Evolutionary conservation across 2,888 invertebrate species (phyloP).

Genomic region (Encarsia formosa): DNA sequence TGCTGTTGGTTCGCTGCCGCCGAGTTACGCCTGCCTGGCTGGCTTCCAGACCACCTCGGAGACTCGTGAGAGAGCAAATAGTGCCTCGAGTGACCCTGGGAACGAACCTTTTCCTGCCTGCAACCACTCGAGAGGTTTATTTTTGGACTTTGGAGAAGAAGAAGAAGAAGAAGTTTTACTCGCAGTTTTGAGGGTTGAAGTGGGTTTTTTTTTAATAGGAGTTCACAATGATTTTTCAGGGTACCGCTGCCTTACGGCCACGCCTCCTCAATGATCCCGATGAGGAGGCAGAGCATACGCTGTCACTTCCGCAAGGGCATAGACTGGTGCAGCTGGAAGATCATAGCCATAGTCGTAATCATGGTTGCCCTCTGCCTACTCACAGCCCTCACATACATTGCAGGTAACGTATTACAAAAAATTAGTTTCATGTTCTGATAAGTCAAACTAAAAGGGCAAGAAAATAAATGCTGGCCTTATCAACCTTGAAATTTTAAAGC

Average conservation of each 20-base stretch:
- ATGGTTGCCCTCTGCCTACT: constrained; percentile 77
- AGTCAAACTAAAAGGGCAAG: too few relatives aligned
- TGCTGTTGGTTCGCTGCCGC: too few relatives aligned
- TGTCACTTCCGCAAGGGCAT: constrained; percentile 86
- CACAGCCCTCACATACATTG: constrained; percentile 81
- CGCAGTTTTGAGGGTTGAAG: neutral
- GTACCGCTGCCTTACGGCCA: constrained; percentile 49
- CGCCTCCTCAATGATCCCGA: constrained; percentile 49
- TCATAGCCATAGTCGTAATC: constrained; percentile 84
- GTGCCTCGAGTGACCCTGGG: constrained; percentile 22
- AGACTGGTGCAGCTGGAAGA: constrained; percentile 88
- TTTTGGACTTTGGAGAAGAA: neutral
- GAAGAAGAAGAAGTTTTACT: neutral
- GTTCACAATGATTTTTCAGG: too few relatives aligned
- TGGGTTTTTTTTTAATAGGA: too few relatives aligned
- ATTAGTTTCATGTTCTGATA: too few relatives aligned
- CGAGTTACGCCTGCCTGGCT: too few relatives aligned
- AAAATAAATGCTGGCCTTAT: too few relatives aligned
- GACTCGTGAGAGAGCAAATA: too few relatives aligned
- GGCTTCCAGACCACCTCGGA: too few relatives aligned
- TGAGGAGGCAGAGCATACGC: constrained; percentile 58
- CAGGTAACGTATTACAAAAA: too few relatives aligned
- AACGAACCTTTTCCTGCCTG: constrained; percentile 19
- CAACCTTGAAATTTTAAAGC: too few relatives aligned
- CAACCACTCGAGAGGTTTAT: neutral